Evolutionary conservation across 2,888 invertebrate species (phyloP).

Genomic region (Mylabris sibirica): DNA sequence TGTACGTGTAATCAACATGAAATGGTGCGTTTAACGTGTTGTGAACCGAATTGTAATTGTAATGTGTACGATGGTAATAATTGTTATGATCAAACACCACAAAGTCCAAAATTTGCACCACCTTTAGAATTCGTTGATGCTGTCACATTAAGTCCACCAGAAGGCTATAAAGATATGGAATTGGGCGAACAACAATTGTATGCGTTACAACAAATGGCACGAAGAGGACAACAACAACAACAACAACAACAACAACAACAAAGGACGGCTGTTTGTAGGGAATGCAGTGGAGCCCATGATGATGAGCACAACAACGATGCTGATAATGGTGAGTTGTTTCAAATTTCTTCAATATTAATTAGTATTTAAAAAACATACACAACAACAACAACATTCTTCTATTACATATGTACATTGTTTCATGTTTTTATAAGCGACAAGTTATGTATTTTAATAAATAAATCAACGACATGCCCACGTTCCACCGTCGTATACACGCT

Average conservation of each 20-base stretch:
- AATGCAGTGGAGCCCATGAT: constrained; percentile 59
- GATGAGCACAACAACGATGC: constrained; percentile 41
- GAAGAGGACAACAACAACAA: constrained; percentile 34
- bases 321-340: constrained; percentile 40
- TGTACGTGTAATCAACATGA: constrained; percentile 79
- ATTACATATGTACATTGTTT: constrained; percentile 8
- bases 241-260: constrained; percentile 40
- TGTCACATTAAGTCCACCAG: constrained; percentile 88
- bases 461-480: constrained; percentile 17
- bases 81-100: constrained; percentile 52
- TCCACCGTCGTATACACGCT: background rate
- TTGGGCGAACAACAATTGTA: constrained; percentile 67
- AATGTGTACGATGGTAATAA: constrained; percentile 50
- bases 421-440: background rate
- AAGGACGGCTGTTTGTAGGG: constrained; percentile 57
- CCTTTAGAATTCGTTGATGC: constrained; percentile 79
- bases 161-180: constrained; percentile 89
- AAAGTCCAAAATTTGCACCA: constrained; percentile 71
- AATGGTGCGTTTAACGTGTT: constrained; percentile 69
- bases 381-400: constrained; percentile 3
- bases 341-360: background rate
- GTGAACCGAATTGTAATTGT: constrained; percentile 71
- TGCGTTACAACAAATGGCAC: constrained; percentile 66
- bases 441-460: constrained; percentile 17
- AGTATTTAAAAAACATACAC: constrained; percentile 1